phyloP scores from a whole-genome alignment of 2,888 invertebrate species.

The Platycheirus albimanus region DNA sequence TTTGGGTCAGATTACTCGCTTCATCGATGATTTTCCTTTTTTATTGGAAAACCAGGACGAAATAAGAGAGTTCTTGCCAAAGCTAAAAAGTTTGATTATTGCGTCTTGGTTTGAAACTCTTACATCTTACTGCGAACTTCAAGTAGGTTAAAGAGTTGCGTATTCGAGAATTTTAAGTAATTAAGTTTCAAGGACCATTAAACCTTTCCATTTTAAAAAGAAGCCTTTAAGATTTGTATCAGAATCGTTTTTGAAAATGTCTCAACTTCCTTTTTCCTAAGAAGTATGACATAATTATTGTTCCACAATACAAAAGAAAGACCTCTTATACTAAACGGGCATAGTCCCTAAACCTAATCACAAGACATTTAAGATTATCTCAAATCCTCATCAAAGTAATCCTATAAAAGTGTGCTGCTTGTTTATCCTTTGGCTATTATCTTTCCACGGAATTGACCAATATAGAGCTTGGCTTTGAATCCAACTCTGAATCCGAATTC shows the following conservation, averaged over 20 bases:
- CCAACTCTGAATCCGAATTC: background rate
- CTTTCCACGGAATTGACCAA: constrained; percentile 49
- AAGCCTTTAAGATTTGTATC: too few relatives aligned
- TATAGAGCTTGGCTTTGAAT: background rate
- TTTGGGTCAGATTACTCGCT: background rate
- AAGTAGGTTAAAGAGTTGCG: too few relatives aligned
- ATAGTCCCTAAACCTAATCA: constrained; percentile 9
- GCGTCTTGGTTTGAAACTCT: too few relatives aligned
- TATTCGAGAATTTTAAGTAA: too few relatives aligned
- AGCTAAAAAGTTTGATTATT: too few relatives aligned
- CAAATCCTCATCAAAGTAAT: constrained; percentile 18
- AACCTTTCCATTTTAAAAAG: too few relatives aligned
- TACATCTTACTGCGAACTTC: too few relatives aligned
- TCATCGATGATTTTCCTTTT: background rate
- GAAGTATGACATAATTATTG: constrained; percentile 9
- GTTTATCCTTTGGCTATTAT: constrained; percentile 39
- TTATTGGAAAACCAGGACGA: background rate
- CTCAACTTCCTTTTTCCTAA: too few relatives aligned
- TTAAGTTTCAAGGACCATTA: too few relatives aligned
- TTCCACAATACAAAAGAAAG: background rate
- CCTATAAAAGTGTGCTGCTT: constrained; percentile 23
- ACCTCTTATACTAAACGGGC: too few relatives aligned
- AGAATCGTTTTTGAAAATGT: too few relatives aligned
- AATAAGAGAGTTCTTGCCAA: background rate
- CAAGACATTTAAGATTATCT: constrained; percentile 17